Conservation (phyloP, 2,797 vertebrate genomes). For the Pagetopsis macropterus region DNA sequence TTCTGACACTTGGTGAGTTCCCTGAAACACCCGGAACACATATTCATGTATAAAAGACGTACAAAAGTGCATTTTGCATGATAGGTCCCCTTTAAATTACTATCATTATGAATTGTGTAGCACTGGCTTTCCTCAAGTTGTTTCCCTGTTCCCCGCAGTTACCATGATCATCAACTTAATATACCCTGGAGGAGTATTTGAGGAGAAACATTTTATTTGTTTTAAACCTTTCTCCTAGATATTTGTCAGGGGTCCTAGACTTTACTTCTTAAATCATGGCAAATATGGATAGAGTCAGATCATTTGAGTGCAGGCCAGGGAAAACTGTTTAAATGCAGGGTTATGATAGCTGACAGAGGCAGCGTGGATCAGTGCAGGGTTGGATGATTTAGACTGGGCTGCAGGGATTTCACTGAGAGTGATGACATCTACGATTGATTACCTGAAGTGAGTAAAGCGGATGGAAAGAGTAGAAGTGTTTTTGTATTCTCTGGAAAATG, state of each 20-base stretch:
- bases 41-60: too few relatives aligned
- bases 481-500: conserved; percentile 3
- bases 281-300: conserved; percentile 16
- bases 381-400: conserved; percentile 19
- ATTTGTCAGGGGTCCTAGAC: conserved; percentile 27
- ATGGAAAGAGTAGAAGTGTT: conserved; percentile 1
- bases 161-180: conserved; percentile 12
- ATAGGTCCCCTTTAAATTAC: background rate
- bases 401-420: background rate
- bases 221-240: conserved; percentile 25
- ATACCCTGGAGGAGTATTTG: conserved; percentile 16
- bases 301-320: background rate
- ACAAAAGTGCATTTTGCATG: too few relatives aligned
- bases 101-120: background rate
- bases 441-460: conserved; percentile 7
- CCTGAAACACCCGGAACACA: too few relatives aligned
- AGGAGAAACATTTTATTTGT: conserved; percentile 25
- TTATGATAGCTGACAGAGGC: too few relatives aligned
- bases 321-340: too few relatives aligned
- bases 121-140: conserved; percentile 6
- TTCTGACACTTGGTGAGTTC: too few relatives aligned
- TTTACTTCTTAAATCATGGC: conserved; percentile 25
- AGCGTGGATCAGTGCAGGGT: conserved; percentile 2
- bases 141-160: conserved; percentile 1
- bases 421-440: conserved; percentile 42